phyloP scores from a whole-genome alignment of 2,797 vertebrate genomes.

The Gypaetus barbatus region DNA sequence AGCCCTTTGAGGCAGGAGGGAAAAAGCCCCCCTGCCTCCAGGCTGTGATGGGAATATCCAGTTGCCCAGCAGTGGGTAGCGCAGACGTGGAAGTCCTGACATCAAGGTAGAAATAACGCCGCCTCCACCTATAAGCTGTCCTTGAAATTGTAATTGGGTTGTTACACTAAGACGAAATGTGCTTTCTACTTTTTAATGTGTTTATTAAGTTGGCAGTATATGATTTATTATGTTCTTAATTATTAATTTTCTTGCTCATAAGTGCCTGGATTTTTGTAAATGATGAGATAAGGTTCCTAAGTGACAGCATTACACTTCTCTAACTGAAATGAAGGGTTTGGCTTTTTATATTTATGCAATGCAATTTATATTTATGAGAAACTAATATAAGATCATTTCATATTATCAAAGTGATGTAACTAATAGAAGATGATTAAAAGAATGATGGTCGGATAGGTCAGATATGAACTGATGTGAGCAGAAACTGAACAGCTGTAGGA shows the following conservation, averaged over 20 bases:
- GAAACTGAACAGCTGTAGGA: neutral
- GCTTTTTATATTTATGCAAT: constrained; percentile 39
- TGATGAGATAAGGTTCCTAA: neutral
- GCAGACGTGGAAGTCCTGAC: neutral
- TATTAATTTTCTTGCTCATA: constrained; percentile 9
- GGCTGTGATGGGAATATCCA: neutral
- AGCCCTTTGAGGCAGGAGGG: neutral
- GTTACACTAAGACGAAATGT: neutral
- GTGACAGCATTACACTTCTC: too few species aligned
- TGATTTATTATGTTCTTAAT: constrained; percentile 36
- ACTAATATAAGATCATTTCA: constrained; percentile 22
- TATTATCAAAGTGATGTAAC: constrained; percentile 2
- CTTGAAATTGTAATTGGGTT: neutral
- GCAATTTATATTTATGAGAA: constrained; percentile 60
- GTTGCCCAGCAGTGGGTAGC: neutral
- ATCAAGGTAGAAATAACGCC: neutral
- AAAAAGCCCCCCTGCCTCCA: neutral
- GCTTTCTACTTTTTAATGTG: constrained; percentile 16
- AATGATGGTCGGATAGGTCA: neutral
- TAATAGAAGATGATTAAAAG: neutral
- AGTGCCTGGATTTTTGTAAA: constrained; percentile 10
- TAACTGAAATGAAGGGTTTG: neutral
- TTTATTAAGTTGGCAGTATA: constrained; percentile 25
- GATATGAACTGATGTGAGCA: neutral
- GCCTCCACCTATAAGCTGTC: neutral